Conservation (phyloP, 2,888 invertebrate species). For the Parnassius apollo region DNA sequence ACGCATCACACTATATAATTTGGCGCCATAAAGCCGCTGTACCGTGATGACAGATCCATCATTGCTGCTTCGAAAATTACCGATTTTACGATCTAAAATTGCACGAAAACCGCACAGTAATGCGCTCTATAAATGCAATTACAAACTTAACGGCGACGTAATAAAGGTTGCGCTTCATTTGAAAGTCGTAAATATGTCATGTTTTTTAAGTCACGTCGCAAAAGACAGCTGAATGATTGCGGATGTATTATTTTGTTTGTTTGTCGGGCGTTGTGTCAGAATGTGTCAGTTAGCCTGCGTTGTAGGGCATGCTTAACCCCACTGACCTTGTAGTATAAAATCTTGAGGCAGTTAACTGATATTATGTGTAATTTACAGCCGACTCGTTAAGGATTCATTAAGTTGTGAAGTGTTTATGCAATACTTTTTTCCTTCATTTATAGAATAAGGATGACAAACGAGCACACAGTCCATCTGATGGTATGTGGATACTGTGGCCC, state of each 20-base stretch:
- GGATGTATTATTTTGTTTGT: conserved; percentile 35
- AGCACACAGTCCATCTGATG: too few relatives aligned
- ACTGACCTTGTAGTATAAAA: conserved; percentile 5
- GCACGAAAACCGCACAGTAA: conserved; percentile 28
- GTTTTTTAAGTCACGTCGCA: conserved; percentile 33
- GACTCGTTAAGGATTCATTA: not conserved
- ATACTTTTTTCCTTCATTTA: too few relatives aligned
- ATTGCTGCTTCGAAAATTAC: conserved; percentile 38
- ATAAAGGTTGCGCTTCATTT: conserved; percentile 50
- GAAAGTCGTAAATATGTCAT: conserved; percentile 56
- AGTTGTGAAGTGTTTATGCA: not conserved
- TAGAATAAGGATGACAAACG: too few relatives aligned
- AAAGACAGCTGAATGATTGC: conserved; percentile 36
- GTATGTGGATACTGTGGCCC: too few relatives aligned
- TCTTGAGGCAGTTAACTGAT: not conserved
- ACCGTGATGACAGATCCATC: conserved; percentile 49
- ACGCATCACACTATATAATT: conserved; percentile 45
- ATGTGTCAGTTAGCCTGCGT: conserved; percentile 19
- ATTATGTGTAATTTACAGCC: conserved; percentile 1
- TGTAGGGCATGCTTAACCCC: not conserved
- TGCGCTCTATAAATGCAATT: conserved; percentile 15
- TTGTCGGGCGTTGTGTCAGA: conserved; percentile 20
- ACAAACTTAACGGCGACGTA: conserved; percentile 37
- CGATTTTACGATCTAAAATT: conserved; percentile 47
- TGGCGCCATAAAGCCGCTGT: conserved; percentile 49